Conservation (phyloP, 2,113 vertebrate species). For the Heterocephalus glaber region DNA sequence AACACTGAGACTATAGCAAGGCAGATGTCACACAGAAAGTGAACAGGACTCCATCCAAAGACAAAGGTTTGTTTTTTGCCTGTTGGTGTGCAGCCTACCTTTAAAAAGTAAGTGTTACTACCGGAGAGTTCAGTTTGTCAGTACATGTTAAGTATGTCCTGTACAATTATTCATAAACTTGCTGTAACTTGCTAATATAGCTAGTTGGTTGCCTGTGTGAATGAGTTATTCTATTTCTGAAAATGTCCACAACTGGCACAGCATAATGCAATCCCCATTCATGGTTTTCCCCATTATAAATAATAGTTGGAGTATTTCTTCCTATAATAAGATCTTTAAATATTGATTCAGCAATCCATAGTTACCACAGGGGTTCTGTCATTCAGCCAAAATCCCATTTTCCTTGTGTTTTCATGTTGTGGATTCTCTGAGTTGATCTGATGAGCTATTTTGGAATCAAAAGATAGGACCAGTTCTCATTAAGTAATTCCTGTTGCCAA, state of each 20-base stretch:
- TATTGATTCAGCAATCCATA: background rate
- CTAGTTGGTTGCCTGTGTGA: background rate
- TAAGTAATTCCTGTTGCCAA: background rate
- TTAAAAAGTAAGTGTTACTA: conserved; percentile 33
- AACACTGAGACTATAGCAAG: background rate
- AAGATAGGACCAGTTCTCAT: conserved; percentile 31
- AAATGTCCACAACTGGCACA: background rate
- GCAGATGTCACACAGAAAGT: background rate
- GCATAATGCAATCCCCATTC: background rate
- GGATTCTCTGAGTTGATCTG: background rate
- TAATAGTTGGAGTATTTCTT: background rate
- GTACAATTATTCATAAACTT: conserved; percentile 18
- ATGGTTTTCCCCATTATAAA: conserved; percentile 14
- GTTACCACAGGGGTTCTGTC: background rate
- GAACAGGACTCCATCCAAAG: background rate
- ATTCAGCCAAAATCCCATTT: background rate
- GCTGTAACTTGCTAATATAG: conserved; percentile 42
- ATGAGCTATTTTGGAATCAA: conserved; percentile 44
- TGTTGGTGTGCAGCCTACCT: background rate
- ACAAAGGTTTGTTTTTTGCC: background rate
- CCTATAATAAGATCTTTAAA: background rate
- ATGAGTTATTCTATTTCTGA: background rate
- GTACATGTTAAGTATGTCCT: conserved; percentile 49
- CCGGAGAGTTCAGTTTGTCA: conserved; percentile 36
- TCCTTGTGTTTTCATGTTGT: background rate